Evolutionary conservation across 2,797 vertebrate species (phyloP), one percentile per base, ranked within the genome.

Genomic region (Thunnus albacares): DNA sequence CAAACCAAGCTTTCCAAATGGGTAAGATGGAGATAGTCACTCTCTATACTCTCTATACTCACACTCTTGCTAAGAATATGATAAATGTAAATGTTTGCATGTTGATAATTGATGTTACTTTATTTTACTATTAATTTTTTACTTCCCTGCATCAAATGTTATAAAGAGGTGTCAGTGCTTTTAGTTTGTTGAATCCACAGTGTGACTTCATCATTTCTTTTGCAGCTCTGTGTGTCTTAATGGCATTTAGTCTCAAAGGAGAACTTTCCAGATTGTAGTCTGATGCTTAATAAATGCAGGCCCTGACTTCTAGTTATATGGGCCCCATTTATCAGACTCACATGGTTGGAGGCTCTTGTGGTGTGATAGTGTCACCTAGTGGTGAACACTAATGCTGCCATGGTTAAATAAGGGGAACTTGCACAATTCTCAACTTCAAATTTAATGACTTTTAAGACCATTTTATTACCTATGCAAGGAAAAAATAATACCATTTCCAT

Each of bases 331-430:
- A 22, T 52, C n/a, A 49, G 12, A 53, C 1, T 17, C 3, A 17
- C 3, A 52, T 38, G 38, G 11, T 3, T 11, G 24, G 26, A 38
- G 71, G 6, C 20, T 3, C 55, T 59, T 0, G 22, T 66, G n/a
- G 69, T 71, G 45, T 63, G 60, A 30, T 10, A 60, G 43, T 35
- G 41, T 0, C 83, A 69, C 45, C 88, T 81, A 72, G 70, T 80
- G 86, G 67, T 52, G 5, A 6, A 1, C 1, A 43, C 13, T 59
- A 0, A 30, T 15, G 10, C 33, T 33, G 35, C 35, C 10, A 61
- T 28, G 26, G 22, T 33, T 17, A 9, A 53, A 38, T 43, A n/a
- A n/a, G n/a, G 38, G 38, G 38, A 12, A 38, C 8, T 10, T 38
- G 11, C 38, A 33, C 30, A 33, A 33, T 33, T 33, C 30, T 33